Conservation (phyloP, 2,888 invertebrate species). For the Archips crataeganus region DNA sequence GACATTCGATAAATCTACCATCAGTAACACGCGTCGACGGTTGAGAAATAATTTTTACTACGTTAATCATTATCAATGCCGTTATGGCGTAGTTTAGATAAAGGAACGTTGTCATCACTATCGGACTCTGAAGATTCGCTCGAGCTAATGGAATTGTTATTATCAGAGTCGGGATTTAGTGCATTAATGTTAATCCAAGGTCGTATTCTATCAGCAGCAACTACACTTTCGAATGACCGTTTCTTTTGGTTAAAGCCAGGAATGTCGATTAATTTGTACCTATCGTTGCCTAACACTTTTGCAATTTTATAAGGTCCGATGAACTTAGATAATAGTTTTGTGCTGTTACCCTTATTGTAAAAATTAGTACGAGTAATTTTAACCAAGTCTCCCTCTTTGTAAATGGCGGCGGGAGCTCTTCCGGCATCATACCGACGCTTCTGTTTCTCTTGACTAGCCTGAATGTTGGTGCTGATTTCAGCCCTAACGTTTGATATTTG, state of each 20-base stretch:
- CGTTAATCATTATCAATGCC: too few relatives aligned
- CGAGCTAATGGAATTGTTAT: too few relatives aligned
- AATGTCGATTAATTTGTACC: constrained; percentile 33
- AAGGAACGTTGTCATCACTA: too few relatives aligned
- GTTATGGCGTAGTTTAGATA: too few relatives aligned
- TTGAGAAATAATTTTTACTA: too few relatives aligned
- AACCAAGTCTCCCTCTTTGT: constrained; percentile 21
- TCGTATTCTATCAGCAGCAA: constrained; percentile 43
- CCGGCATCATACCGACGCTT: constrained; percentile 3
- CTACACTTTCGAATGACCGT: constrained; percentile 41
- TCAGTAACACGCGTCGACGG: too few relatives aligned
- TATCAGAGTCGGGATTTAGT: not conserved
- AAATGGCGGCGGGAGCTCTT: constrained; percentile 10
- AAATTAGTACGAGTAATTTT: constrained; percentile 11
- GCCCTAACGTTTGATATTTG: constrained; percentile 1
- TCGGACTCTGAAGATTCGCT: too few relatives aligned
- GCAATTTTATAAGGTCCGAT: constrained; percentile 29
- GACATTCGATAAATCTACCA: too few relatives aligned
- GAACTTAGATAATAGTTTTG: constrained; percentile 31
- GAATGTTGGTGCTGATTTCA: constrained; percentile 21
- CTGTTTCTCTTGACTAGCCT: constrained; percentile 24
- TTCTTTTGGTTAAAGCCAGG: constrained; percentile 36
- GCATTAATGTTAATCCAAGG: constrained; percentile 42
- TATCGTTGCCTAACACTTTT: not conserved
- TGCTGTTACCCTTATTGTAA: constrained; percentile 26